A percentile compares a stretch with the other conserved stretches of the same genome.
These are phyloP conservation scores for Petrolisthes cinctipes DNA, from an alignment of 2,888 invertebrate species.

Conservation along the genomic window DNA sequence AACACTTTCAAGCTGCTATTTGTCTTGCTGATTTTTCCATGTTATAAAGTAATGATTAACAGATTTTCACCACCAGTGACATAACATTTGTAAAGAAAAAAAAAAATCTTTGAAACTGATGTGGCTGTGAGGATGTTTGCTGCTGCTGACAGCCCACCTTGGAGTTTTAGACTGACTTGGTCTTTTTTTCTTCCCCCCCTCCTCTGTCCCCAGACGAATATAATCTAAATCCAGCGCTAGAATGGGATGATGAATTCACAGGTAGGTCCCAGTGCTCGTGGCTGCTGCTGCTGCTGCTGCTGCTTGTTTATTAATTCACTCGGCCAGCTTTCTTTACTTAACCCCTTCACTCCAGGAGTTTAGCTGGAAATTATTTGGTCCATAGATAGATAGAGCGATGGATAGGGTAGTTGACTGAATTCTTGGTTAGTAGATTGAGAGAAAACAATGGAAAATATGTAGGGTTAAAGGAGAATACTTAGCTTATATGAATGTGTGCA, in stretches of 20 bases:
- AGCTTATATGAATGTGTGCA: too few species aligned
- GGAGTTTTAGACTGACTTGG: slow-evolving; percentile 63
- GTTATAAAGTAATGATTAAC: slow-evolving; percentile 44
- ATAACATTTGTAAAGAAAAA: slow-evolving; percentile 31
- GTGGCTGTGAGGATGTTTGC: slow-evolving; percentile 55
- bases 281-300: slow-evolving; percentile 35
- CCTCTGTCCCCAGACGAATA: slow-evolving; percentile 82
- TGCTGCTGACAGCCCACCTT: slow-evolving; percentile 42
- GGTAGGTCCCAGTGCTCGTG: slow-evolving; percentile 80
- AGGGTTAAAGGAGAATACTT: too few species aligned
- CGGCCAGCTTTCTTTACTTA: slow-evolving; percentile 12
- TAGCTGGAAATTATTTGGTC: too few species aligned
- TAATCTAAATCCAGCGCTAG: slow-evolving; percentile 99
- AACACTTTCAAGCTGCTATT: slow-evolving; percentile 46
- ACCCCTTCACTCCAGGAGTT: background rate
- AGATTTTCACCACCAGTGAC: slow-evolving; percentile 8
- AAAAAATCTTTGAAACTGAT: slow-evolving; percentile 44
- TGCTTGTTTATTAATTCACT: slow-evolving; percentile 6
- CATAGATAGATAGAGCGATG: too few species aligned
- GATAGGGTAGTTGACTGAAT: too few species aligned
- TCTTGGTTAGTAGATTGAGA: too few species aligned
- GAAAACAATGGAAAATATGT: too few species aligned
- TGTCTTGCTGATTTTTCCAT: slow-evolving; percentile 45
- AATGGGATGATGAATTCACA: slow-evolving; percentile 99
- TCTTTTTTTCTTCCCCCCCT: slow-evolving; percentile 55